Base-by-base conservation (phyloP, 2,113 vertebrate species). In the Limnothrissa miodon region DNA sequence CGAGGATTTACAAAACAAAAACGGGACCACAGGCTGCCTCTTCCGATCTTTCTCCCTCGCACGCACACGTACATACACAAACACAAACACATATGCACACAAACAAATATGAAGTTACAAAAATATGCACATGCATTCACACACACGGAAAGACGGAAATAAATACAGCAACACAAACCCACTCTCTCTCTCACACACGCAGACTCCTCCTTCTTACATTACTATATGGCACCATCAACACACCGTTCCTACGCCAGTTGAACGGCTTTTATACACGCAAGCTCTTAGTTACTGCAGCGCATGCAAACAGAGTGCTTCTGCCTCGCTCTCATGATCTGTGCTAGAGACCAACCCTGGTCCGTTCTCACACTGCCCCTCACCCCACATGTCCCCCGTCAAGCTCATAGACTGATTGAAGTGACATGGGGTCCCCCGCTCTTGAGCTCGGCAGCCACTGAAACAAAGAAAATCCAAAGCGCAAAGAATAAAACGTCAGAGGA, bases 401-500 rank as follows among this genome's bases (percentile, higher is more conserved):
- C 83, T 53, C 70, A 83, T 59, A 4, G 42, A 84, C 39, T 87
- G 51, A 90, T 91, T 85, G 80, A 83, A 89, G 83, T 86, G 91
- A 90, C 91, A 90, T 78, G 83, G 81, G 80, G 81, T 84, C 82
- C 82, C 83, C 79, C 84, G 80, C 66, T 91, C 92, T 92, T 87
- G 92, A 93, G 93, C 89, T 82, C 86, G 80, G 82, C 13, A 78
- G 82, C 83, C 81, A 45, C 8, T 42, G 84, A 89, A 80, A 87
- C 81, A 25, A 33, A 33, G 7, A 83, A 80, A 15, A 11, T 10
- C 25, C 25, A 59, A 59, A 66, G 21, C 9, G 4, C 10, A 7
- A 25, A 59, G 21, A 62, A 7, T 10, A 5, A 82, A 78, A 80
- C 82, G 56, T 45, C 46, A 39, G 45, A 79, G 39, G 10, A n/a